Conservation (phyloP, 64 coral and sea anemone species). For the Acropora yongei region DNA sequence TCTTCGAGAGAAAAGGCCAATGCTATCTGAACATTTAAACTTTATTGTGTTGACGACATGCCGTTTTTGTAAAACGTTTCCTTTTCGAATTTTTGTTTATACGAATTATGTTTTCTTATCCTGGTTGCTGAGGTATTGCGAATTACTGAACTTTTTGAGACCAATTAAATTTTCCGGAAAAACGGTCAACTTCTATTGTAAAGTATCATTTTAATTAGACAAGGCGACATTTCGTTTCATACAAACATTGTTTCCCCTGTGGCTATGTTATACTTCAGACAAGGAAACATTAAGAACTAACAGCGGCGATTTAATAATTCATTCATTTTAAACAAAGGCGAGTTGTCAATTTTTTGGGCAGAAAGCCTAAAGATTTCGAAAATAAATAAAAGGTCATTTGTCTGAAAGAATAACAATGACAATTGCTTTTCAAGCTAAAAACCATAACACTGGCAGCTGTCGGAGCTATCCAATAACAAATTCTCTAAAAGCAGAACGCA, state of each 20-base stretch:
- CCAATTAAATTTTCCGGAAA: background rate
- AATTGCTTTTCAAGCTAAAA: background rate
- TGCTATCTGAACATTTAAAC: too few species aligned
- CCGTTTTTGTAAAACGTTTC: too few species aligned
- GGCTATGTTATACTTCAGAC: background rate
- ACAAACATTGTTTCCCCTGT: background rate
- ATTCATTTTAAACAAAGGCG: background rate
- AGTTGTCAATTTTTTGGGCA: background rate
- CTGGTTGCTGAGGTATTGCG: background rate
- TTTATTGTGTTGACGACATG: too few species aligned
- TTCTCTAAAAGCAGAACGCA: too few species aligned
- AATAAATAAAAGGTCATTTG: background rate
- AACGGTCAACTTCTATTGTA: constrained; percentile 21
- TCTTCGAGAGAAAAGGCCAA: too few species aligned
- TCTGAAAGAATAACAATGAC: background rate
- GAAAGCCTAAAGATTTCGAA: background rate
- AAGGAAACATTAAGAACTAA: background rate
- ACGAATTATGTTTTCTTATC: background rate
- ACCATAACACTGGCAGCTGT: constrained; percentile 1
- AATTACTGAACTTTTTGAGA: background rate
- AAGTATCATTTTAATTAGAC: constrained; percentile 28
- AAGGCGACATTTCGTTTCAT: background rate
- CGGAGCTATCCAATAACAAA: background rate
- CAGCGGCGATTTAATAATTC: background rate
- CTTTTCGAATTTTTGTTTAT: too few species aligned